Conservation (phyloP, 2,888 invertebrate species). For the Melanostoma scalare region DNA sequence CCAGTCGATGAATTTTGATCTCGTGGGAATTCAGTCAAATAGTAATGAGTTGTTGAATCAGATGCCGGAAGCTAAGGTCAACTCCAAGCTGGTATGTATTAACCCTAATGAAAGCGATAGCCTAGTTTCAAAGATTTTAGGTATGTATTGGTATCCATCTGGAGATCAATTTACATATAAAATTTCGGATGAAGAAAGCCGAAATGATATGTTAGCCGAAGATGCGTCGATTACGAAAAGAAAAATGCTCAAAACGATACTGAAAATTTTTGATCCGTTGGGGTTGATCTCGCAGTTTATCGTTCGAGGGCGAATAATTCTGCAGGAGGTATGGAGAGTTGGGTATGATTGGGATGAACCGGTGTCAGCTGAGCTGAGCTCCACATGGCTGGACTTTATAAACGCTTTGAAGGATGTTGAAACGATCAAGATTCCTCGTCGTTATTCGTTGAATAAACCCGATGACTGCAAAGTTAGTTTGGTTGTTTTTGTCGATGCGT, state of each 20-base stretch:
- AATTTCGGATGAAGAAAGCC: not conserved
- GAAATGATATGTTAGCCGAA: not conserved
- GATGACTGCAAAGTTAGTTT: slow-evolving; percentile 10
- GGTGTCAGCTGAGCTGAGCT: too few species aligned
- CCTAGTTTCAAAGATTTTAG: not conserved
- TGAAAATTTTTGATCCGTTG: slow-evolving; percentile 11
- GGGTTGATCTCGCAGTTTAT: slow-evolving; percentile 9
- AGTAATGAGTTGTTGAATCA: not conserved
- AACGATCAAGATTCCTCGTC: too few species aligned
- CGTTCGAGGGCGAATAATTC: not conserved
- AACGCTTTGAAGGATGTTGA: too few species aligned
- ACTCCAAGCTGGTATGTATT: slow-evolving; percentile 8
- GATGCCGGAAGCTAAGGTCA: slow-evolving; percentile 8
- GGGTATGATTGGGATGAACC: not conserved
- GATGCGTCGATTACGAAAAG: not conserved
- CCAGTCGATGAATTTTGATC: slow-evolving; percentile 24
- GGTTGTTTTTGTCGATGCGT: slow-evolving; percentile 13
- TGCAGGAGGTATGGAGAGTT: slow-evolving; percentile 17
- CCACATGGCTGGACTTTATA: too few species aligned
- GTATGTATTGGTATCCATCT: slow-evolving; percentile 12
- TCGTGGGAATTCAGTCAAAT: slow-evolving; percentile 21
- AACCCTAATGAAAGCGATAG: not conserved
- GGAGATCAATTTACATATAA: not conserved
- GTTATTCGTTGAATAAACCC: not conserved
- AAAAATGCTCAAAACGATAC: not conserved